Percentiles rank a stretch among this genome's conserved stretches.
Conservation (phyloP, 2,113 vertebrate species). For the Dromas ardeola region DNA sequence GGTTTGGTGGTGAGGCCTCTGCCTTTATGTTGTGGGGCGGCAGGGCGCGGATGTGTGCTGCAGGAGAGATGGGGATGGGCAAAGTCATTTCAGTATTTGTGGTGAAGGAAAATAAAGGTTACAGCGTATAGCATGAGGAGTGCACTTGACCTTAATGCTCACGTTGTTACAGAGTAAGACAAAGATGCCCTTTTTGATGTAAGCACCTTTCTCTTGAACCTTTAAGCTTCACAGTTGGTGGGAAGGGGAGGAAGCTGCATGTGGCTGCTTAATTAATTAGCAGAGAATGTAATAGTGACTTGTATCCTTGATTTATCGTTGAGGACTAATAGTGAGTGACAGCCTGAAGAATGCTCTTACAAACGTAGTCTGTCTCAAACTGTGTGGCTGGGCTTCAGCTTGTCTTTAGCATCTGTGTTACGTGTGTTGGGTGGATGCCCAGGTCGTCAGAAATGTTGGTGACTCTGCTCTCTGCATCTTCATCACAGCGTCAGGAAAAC, state of each 20-base stretch:
- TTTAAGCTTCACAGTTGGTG: constrained; percentile 30
- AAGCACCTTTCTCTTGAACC: background rate
- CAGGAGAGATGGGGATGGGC: background rate
- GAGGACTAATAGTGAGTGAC: background rate
- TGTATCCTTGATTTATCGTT: constrained; percentile 1
- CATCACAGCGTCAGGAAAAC: background rate
- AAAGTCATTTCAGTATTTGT: accelerated
- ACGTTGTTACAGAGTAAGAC: background rate
- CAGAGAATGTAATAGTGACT: background rate
- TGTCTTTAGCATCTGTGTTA: background rate
- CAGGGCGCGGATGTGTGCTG: background rate
- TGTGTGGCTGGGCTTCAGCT: background rate
- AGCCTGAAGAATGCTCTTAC: background rate
- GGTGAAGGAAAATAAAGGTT: background rate
- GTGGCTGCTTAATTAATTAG: constrained; percentile 26
- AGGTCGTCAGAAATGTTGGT: background rate
- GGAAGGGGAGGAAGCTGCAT: constrained; percentile 1
- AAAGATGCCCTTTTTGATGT: constrained; percentile 6
- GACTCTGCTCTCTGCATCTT: background rate
- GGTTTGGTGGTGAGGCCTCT: background rate
- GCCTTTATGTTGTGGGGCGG: background rate
- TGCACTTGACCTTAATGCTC: constrained; percentile 12
- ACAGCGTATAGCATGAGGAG: background rate
- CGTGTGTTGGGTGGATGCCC: background rate
- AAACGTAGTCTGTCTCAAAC: background rate